Evolutionary conservation across 2,797 vertebrate species (phyloP).

Genomic region (Halcyon leucocephala): DNA sequence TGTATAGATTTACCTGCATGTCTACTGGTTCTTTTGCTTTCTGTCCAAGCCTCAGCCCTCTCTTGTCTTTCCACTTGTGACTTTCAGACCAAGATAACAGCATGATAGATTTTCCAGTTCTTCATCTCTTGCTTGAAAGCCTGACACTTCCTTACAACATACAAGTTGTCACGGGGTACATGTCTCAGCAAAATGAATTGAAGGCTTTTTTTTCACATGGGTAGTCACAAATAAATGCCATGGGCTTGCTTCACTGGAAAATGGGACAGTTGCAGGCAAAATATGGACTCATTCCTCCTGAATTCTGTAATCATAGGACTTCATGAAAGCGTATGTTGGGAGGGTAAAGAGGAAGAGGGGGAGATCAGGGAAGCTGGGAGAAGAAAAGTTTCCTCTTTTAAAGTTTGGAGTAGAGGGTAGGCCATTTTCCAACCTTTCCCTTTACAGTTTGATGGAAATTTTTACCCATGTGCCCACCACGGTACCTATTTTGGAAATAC

Average conservation of each 20-base stretch:
- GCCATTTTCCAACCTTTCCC: not conserved
- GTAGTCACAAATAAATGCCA: not conserved
- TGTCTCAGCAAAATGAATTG: not conserved
- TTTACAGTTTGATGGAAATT: not conserved
- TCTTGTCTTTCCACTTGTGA: not conserved
- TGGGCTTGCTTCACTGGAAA: not conserved
- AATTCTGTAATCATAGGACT: not conserved
- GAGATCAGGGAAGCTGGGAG: not conserved
- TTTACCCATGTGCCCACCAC: not conserved
- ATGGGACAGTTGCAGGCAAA: not conserved
- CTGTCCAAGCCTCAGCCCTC: not conserved
- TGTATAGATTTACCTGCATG: not conserved
- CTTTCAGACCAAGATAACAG: not conserved
- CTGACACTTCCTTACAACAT: not conserved
- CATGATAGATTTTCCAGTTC: not conserved
- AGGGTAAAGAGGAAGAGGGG: not conserved
- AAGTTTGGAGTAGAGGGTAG: not conserved
- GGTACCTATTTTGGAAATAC: not conserved
- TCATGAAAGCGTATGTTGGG: fast-evolving
- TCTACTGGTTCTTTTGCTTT: not conserved
- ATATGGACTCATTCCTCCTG: not conserved
- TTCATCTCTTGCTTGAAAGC: not conserved
- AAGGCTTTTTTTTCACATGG: not conserved
- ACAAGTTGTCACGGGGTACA: not conserved
- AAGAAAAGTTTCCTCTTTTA: not conserved